Base-by-base conservation (phyloP, 2,797 vertebrate genomes). In the Uromys caudimaculatus region DNA sequence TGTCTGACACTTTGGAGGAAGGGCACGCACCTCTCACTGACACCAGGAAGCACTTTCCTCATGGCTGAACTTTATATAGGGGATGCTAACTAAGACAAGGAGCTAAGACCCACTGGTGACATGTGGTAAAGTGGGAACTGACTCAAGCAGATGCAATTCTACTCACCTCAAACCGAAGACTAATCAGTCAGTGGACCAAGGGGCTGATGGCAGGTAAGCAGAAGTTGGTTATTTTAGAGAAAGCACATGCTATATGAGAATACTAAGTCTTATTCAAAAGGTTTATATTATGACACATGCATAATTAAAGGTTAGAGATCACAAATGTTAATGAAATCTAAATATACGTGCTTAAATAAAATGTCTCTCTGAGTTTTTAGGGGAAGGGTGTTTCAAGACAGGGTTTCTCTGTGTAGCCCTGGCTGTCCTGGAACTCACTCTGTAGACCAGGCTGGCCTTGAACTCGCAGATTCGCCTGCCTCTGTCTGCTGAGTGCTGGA, bases 121-220 rank as follows among this genome's bases (percentile, higher is more conserved):
- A 12, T 60, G 50, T 60, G 71, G n/a, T 85, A 79, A 96, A 92
- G 64, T 47, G 24, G 32, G 56, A 60, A 58, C 87, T 88, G 73
- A 71, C 82, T 97, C 86, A 91, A 92, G 83, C 69, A 95, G 81
- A 85, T 84, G 84, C 88, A 77, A 69, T 89, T 75, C 92, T 84
- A 83, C 52, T 95, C 85, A 94, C 67, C 84, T 94, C 67, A 56
- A 82, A 88, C 89, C 82, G 78, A 93, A 93, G 71, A 76, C 60
- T 93, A 84, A 84, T 60, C 90, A 88, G 54, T 76, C 78, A 90
- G 38, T 50, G 75, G 78, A 32, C 32, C 11, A 1, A 94, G 86
- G 91, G 90, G 93, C 89, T 97, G 87, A 89, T 76, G 79, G 90
- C 62, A 95, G 88, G 83, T 92, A 94, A 90, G 91, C 93, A 90